These are phyloP conservation scores for Euphydryas editha DNA, from an alignment of 2,888 invertebrate species.

Conservation along the genomic window DNA sequence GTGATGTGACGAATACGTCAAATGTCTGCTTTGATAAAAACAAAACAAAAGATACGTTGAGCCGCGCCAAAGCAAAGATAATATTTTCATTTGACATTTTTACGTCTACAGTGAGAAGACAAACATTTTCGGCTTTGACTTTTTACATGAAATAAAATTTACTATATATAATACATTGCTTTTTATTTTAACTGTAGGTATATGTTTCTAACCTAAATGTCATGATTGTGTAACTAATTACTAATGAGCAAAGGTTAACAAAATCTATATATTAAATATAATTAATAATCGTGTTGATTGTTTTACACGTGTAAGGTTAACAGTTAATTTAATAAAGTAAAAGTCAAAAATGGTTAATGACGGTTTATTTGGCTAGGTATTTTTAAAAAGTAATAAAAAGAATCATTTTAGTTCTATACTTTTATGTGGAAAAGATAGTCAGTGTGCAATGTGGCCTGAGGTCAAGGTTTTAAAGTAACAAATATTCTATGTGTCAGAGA, in stretches of 20 bases:
- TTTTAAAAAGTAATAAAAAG: too few species aligned
- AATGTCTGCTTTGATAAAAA: constrained; percentile 19
- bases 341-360: constrained; percentile 27
- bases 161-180: not conserved
- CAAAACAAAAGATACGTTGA: constrained; percentile 14
- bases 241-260: constrained; percentile 8
- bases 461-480: too few species aligned
- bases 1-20: constrained; percentile 11
- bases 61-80: constrained; percentile 8
- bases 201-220: constrained; percentile 1
- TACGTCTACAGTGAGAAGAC: not conserved
- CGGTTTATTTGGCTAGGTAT: not conserved
- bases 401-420: too few species aligned
- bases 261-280: constrained; percentile 3
- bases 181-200: not conserved
- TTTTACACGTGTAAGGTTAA: constrained; percentile 28
- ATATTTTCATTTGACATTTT: constrained; percentile 2
- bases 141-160: not conserved
- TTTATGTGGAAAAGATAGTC: too few species aligned
- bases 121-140: not conserved
- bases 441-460: too few species aligned
- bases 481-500: too few species aligned
- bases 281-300: constrained; percentile 19
- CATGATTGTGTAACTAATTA: constrained; percentile 11
- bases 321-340: constrained; percentile 26